phyloP scores from a whole-genome alignment of 2,113 vertebrate species.

The Rhadina sibilatrix region DNA sequence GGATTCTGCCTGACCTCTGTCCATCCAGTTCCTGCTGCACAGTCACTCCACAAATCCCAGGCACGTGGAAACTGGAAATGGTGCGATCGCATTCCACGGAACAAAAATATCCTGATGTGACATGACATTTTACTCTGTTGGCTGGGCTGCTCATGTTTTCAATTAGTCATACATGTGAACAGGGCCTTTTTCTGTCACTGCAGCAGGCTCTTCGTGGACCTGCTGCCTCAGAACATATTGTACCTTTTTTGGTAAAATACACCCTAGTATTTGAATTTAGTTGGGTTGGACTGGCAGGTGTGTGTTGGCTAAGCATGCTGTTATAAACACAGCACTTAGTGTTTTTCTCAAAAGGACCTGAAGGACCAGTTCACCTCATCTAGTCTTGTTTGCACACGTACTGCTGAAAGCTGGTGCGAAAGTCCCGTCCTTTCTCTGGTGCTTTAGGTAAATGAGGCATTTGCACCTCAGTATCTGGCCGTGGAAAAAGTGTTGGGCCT shows the following conservation, averaged over 20 bases:
- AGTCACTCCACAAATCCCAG: background rate
- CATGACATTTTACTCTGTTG: accelerated
- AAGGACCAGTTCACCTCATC: background rate
- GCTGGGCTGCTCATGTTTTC: background rate
- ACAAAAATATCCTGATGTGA: background rate
- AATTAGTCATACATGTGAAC: background rate
- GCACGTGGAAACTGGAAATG: background rate
- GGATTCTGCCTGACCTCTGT: background rate
- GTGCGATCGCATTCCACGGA: background rate
- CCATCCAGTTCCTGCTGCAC: background rate
- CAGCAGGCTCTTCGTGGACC: background rate
- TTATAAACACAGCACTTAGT: background rate
- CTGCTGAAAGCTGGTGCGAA: background rate
- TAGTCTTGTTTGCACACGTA: accelerated
- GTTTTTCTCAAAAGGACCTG: background rate
- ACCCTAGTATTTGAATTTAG: background rate
- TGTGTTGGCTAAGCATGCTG: background rate
- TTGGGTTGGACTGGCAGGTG: background rate
- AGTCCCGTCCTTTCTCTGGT: background rate
- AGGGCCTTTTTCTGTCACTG: background rate
- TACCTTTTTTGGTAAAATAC: background rate
- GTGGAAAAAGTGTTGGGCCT: constrained; percentile 85
- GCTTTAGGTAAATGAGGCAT: constrained; percentile 93
- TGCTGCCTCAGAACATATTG: background rate
- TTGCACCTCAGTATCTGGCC: constrained; percentile 90